Evolutionary conservation across 2,113 vertebrate genomes (phyloP).

Genomic region (Mesocricetus auratus): DNA sequence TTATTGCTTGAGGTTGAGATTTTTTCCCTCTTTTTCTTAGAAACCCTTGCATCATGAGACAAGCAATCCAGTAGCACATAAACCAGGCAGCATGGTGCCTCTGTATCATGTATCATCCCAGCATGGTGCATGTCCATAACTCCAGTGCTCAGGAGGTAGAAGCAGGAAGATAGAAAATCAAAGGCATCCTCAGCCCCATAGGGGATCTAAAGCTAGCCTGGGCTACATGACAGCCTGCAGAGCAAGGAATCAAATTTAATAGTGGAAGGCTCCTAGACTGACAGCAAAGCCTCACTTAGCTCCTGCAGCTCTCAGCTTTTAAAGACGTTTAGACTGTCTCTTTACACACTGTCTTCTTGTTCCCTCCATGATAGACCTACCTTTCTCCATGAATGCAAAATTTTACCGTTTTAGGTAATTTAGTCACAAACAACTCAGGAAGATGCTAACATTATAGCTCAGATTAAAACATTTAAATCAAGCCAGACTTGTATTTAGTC

Average conservation of each 20-base stretch:
- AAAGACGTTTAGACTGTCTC: background rate
- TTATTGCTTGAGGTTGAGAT: background rate
- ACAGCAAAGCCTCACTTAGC: background rate
- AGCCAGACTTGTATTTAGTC: background rate
- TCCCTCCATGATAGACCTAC: background rate
- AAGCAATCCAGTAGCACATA: background rate
- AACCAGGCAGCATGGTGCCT: background rate
- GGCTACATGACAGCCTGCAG: background rate
- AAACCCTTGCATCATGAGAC: background rate
- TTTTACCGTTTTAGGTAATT: background rate
- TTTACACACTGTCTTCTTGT: background rate
- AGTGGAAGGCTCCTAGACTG: background rate
- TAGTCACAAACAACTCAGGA: background rate
- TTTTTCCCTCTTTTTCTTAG: constrained; percentile 20
- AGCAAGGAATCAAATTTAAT: background rate
- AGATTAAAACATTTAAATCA: background rate
- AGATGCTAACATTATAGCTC: background rate
- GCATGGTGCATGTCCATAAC: too few relatives aligned
- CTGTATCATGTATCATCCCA: background rate
- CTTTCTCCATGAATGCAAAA: background rate
- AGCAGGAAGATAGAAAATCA: background rate
- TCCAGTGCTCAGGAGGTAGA: background rate
- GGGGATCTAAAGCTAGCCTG: background rate
- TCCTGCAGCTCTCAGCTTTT: background rate
- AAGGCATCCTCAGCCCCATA: background rate